Base-by-base conservation (phyloP, 2,888 invertebrate genomes). In the Latrodectus elegans region DNA sequence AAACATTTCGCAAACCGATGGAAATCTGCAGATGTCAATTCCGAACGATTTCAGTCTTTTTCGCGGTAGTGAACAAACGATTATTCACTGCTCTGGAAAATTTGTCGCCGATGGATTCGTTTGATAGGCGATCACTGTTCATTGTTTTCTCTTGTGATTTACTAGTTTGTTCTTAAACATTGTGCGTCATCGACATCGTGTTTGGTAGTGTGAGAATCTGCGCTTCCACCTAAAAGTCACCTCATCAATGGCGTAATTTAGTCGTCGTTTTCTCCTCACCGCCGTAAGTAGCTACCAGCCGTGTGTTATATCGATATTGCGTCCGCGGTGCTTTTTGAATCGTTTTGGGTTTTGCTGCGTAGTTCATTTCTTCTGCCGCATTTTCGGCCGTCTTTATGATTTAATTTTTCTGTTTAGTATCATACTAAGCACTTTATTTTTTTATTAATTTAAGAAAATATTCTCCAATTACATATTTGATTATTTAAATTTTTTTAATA, bases 221-320 rank as follows among this genome's bases (percentile, higher is more conserved):
- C 70, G 55, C 72, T 12, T 55, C 71, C 71, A 60, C 55, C 49
- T 78, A 60, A 53, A 17, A 67, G 67, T 67, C 75, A 70, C 68
- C 80, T 80, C 86, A 86, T 86, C 86, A 86, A 86, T 86, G 86
- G 86, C 86, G 86, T 86, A 86, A 86, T 86, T 86, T 86, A 77
- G 86, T 55, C 55, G 55, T 55, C 22, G 22, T 55, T 55, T 15
- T 55, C 55, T 11, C 15, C 55, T 55, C 81, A 81, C 81, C 79
- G 76, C 73, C 81, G 86, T 77, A 81, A 81, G 86, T 86, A 79
- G 75, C 70, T 22, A 67, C 22, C 53, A 60, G 55, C 55, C 55
- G 55, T 55, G 67, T 81, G 17, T 38, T 70, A 79, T 68, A 74
- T 83, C 76, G 76, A 83, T 83, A 83, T 26, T 75, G 68, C 22